Percentiles rank a stretch among this genome's conserved stretches.
Conservation (phyloP, 2,113 vertebrate species). For the Rhinichthys klamathensis region DNA sequence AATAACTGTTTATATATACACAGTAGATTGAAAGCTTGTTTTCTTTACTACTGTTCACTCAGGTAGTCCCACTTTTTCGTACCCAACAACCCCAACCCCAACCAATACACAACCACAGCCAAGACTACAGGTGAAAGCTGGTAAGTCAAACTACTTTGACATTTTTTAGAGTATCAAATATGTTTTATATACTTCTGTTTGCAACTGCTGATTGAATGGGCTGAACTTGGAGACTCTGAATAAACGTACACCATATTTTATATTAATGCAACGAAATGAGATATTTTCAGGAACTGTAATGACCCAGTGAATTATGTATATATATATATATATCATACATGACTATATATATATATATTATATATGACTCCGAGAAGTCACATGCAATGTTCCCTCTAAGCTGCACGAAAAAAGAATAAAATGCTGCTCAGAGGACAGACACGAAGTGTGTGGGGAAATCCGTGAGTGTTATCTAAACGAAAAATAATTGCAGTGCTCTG, state of each 20-base stretch:
- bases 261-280: background rate
- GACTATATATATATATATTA: background rate
- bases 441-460: too few relatives aligned
- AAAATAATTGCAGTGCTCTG: too few relatives aligned
- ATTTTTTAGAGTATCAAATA: background rate
- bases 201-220: background rate
- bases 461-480: too few relatives aligned
- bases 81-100: slow-evolving; percentile 73
- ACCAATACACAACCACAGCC: slow-evolving; percentile 75
- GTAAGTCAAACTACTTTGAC: slow-evolving; percentile 57
- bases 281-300: background rate
- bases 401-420: too few relatives aligned
- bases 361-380: too few relatives aligned
- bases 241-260: background rate
- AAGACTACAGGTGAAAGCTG: slow-evolving; percentile 80
- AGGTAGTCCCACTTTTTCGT: slow-evolving; percentile 84
- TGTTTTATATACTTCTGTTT: background rate
- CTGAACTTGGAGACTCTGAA: background rate
- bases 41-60: slow-evolving; percentile 30
- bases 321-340: background rate
- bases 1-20: background rate
- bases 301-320: background rate
- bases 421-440: too few relatives aligned
- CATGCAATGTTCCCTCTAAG: too few relatives aligned
- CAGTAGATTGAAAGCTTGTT: background rate